These are phyloP conservation scores for Tapirus indicus DNA, from an alignment of 2,797 vertebrate species.

Conservation along the genomic window DNA sequence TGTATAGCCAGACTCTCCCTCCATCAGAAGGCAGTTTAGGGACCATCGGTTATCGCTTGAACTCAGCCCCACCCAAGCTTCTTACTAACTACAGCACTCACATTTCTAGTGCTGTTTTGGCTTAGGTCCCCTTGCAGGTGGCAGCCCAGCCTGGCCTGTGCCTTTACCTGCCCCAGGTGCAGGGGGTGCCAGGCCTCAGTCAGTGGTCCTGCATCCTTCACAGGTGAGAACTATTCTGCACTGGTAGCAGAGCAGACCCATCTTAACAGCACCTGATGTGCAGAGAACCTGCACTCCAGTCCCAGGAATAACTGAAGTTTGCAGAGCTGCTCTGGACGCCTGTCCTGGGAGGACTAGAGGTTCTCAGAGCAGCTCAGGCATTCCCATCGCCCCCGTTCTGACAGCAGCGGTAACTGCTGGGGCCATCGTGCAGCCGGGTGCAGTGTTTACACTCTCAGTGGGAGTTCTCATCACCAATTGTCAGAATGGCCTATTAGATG, in stretches of 20 bases:
- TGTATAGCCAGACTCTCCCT: background rate
- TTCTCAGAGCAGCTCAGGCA: background rate
- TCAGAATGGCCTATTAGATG: background rate
- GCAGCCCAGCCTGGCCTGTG: background rate
- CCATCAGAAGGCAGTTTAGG: background rate
- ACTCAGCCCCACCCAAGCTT: no score
- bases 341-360: accelerated
- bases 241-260: background rate
- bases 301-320: background rate
- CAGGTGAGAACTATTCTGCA: background rate
- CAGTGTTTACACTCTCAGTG: background rate
- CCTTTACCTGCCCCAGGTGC: background rate
- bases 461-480: background rate
- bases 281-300: background rate
- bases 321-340: background rate
- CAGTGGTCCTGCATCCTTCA: background rate
- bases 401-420: background rate
- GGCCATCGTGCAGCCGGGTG: background rate
- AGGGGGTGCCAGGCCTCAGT: background rate
- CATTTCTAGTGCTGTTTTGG: background rate
- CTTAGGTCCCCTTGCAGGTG: background rate
- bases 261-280: background rate
- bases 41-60: accelerated
- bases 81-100: accelerated
- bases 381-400: background rate